Percentiles rank a stretch among this genome's conserved stretches.
phyloP scores from a whole-genome alignment of 2,113 vertebrate genomes.

The Recurvirostra avosetta region DNA sequence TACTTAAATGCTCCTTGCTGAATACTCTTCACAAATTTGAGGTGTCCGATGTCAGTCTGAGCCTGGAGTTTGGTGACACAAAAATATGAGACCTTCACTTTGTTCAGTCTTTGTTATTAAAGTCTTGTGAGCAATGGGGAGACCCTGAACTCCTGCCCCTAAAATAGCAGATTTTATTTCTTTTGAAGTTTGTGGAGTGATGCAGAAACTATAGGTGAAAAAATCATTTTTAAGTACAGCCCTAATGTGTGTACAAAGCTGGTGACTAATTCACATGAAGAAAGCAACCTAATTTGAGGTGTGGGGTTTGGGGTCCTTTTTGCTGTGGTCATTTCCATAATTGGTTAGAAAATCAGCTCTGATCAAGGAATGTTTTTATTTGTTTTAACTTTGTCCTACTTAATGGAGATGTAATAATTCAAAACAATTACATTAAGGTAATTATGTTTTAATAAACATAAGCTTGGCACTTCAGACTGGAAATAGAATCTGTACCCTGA shows the following conservation, averaged over 20 bases:
- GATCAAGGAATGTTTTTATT: slow-evolving; percentile 36
- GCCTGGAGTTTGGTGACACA: neutral
- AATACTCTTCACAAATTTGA: neutral
- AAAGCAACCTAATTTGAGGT: neutral
- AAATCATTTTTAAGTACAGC: neutral
- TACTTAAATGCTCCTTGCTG: neutral
- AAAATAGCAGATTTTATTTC: neutral
- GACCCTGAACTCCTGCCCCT: neutral
- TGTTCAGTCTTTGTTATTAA: neutral
- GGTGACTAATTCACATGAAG: neutral
- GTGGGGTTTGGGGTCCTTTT: neutral
- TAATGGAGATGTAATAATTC: slow-evolving; percentile 23
- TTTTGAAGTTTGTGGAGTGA: neutral
- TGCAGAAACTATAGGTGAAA: neutral
- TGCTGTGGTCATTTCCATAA: neutral
- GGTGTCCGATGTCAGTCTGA: neutral
- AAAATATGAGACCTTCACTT: neutral
- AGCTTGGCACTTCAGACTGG: neutral
- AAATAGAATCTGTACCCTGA: neutral
- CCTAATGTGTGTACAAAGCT: neutral
- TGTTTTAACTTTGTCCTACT: slow-evolving; percentile 52
- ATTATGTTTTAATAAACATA: slow-evolving; percentile 56
- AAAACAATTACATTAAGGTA: slow-evolving; percentile 47
- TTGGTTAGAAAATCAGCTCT: slow-evolving; percentile 5
- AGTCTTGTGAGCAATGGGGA: neutral